Evolutionary conservation across 1,140 invertebrate species (phyloP), one percentile per base, ranked within the genome.

Genomic region (Bombyx mandarina): DNA sequence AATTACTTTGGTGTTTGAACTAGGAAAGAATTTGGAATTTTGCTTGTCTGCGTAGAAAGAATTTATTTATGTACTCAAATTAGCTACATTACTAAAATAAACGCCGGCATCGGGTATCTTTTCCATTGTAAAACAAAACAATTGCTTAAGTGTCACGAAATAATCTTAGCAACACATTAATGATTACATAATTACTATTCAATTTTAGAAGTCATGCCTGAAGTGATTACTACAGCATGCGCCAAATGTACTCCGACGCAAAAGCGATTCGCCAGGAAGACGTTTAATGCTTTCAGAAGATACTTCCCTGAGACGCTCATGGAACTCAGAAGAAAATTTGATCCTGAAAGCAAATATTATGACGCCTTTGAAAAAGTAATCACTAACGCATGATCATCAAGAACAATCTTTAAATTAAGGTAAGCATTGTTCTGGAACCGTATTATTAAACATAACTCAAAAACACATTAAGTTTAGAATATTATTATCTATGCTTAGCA

Each of bases 311-410:
- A 71, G 3, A 52, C 55, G 7, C 62, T 67, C 54, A 52, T 46
- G 4, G 66, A 76, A 50, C 54, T 82, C 12, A 72, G 63, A 58
- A 66, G 56, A n/a, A 75, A 63, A 58, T 57, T 74, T 0, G 77
- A 80, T 54, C 79, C 77, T 26, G 50, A 69, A 43, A 70, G 75
- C 43, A 73, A 70, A 56, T 73, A 79, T 53, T 77, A 71, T 54
- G 67, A 66, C 43, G 58, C 45, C 12, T 77, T 79, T 56, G 65
- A 71, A 45, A 70, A 60, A 55, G 63, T 56, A 45, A 57, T 77
- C 47, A 63, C 71, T 22, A 63, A 42, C 49, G 62, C 64, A 50
- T 70, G 55, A 66, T 43, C 35, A 42, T 7, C 10, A 8, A 18
- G 43, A 18, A 18, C 6, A 26, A 6, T 54, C 4, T 54, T 54